phyloP scores from a whole-genome alignment of 37 sponge, comb jelly and placozoan species.

The Mnemiopsis leidyi region DNA sequence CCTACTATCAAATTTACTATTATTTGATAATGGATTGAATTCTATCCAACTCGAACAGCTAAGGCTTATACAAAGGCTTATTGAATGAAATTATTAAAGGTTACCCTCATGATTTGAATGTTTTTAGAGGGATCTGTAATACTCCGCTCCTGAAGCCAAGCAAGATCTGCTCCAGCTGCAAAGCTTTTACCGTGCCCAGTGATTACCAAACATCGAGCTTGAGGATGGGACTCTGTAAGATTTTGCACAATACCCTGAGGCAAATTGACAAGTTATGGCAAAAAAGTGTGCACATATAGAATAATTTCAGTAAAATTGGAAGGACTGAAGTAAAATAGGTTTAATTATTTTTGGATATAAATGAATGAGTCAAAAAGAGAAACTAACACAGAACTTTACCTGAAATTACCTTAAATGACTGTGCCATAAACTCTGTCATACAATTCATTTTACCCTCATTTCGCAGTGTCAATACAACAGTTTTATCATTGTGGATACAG shows the following conservation, averaged over 20 bases:
- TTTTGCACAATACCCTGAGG: not conserved
- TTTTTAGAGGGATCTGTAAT: not conserved
- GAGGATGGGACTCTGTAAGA: not conserved
- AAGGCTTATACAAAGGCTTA: too few species aligned
- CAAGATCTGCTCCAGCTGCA: conserved; percentile 54
- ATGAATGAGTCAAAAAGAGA: too few species aligned
- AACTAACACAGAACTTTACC: too few species aligned
- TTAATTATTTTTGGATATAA: too few species aligned
- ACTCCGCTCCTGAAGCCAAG: conserved; percentile 24
- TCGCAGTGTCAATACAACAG: not conserved
- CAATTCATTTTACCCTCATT: conserved; percentile 58
- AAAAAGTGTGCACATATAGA: not conserved
- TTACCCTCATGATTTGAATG: conserved; percentile 24
- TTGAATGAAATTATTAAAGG: too few species aligned
- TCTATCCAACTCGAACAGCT: too few species aligned
- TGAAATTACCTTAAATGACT: not conserved
- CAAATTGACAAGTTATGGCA: not conserved
- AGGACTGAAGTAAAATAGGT: not conserved
- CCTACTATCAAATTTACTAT: too few species aligned
- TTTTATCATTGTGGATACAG: not conserved
- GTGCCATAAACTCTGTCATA: conserved; percentile 32
- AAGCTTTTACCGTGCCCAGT: conserved; percentile 60
- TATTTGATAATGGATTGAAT: too few species aligned
- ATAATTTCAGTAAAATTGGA: not conserved
- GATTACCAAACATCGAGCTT: conserved; percentile 8